phyloP scores from a whole-genome alignment of 1,140 invertebrate species.

The Drosophila pruinosa region DNA sequence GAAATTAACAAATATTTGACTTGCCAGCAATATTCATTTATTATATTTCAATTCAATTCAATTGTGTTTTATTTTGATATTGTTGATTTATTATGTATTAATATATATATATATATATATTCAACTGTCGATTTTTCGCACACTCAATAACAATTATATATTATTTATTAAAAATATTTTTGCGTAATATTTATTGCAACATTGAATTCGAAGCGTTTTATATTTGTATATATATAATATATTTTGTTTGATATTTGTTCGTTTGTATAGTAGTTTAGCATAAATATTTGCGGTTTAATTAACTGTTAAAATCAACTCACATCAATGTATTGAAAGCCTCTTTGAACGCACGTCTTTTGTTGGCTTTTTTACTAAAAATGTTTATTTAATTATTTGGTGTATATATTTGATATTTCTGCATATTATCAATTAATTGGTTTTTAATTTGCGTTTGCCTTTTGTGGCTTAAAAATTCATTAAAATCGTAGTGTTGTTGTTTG shows the following conservation, averaged over 20 bases:
- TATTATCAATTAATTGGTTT: conserved; percentile 22
- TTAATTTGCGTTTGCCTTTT: not conserved
- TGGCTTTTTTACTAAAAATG: conserved; percentile 1
- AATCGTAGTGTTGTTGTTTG: conserved; percentile 34
- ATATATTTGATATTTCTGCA: conserved; percentile 13
- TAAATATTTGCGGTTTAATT: conserved; percentile 40
- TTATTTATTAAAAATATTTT: conserved; percentile 44
- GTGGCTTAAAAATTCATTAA: conserved; percentile 32
- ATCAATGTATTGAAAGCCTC: conserved; percentile 46
- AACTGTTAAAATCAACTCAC: conserved; percentile 38
- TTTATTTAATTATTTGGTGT: conserved; percentile 7
- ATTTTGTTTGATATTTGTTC: conserved; percentile 27
- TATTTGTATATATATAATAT: conserved; percentile 26
- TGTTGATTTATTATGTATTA: conserved; percentile 15
- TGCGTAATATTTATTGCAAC: conserved; percentile 36
- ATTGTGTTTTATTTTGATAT: conserved; percentile 15
- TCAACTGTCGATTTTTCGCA: conserved; percentile 26
- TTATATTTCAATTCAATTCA: conserved; percentile 28
- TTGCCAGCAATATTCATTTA: not conserved
- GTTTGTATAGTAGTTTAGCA: conserved; percentile 39
- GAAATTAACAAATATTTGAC: conserved; percentile 54
- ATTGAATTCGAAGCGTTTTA: conserved; percentile 20
- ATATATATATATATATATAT: conserved; percentile 27
- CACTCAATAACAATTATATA: conserved; percentile 40
- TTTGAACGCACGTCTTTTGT: conserved; percentile 29